Base-by-base conservation (phyloP, 2,888 invertebrate species). In the Cosmia trapezina region DNA sequence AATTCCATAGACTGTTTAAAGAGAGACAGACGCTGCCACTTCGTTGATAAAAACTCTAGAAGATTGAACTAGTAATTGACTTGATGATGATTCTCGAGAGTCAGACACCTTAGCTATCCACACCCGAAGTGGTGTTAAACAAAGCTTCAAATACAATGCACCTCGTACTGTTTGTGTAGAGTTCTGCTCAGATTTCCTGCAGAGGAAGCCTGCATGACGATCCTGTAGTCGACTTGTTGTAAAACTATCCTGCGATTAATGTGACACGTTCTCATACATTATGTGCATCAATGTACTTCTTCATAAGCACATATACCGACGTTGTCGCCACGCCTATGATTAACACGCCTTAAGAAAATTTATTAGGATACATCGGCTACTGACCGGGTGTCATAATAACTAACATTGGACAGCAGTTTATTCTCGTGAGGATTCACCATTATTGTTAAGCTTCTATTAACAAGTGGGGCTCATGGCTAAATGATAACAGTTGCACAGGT, bases 151-250 rank as follows among this genome's bases (percentile, higher is more conserved):
- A 53, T n/a, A 64, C 60, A 66, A 54, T 45, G 28, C 28, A 56
- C 12, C 22, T 47, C 17, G 47, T 56, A 56, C 56, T 47, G 59
- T 67, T 60, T 63, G 51, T 51, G n/a, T 51, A 19, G 8, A 63
- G 59, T 80, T 78, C 66, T 70, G 83, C 69, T 82, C 83, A 69
- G 63, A 69, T 82, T 63, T 77, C 12, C 59, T 53, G 37, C 45
- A 56, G n/a, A 9, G 9, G 57, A 62, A 61, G 5, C 33, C 81
- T 49, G 53, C 56, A 49, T 57, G 68, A 64, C 56, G 41, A 6
- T 59, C 49, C 43, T 17, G 43, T 67, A 59, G 57, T 59, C 3
- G 6, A 59, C 72, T 37, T 6, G 54, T 37, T 78, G 68, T 69
- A 59, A 53, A n/a, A 47, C 22, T 56, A 72, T 62, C 57, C 43